Base-by-base conservation (phyloP, 2,113 vertebrate genomes). In the Rhadina sibilatrix region DNA sequence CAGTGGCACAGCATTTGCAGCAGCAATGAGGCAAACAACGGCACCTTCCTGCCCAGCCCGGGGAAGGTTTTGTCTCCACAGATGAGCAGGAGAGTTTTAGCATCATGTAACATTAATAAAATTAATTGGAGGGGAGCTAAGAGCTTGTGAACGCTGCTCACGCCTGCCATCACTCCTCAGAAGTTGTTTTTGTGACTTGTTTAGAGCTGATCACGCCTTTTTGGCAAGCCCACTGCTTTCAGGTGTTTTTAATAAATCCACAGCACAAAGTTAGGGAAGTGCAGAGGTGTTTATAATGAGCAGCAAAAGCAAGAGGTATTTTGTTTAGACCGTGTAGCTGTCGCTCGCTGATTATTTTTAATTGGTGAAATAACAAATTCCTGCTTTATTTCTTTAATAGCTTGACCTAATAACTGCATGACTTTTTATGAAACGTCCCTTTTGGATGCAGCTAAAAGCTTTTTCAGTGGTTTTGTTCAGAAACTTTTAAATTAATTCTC, bases 281-380 rank as follows among this genome's bases (percentile, higher is more conserved):
- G 31, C 40, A 87, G 60, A 75, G 37, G 33, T 76, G 40, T 82
- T 89, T 50, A 76, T 94, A 95, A 94, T 59, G 79, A 94, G 63
- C 78, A 83, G 66, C 27, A 87, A 77, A 90, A 88, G 23, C 4
- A 12, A 82, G 60, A 89, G 57, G 14, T 20, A 35, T 85, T 91
- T 86, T 65, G 85, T 85, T 85, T 42, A 83, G 75, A 30, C 37
- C 77, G 11, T 82, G 37, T 70, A 94, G 77, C 78, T 77, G 13
- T 37, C 2, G 3, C 70, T 91, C 72, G 18, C 35, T 4, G 21
- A 83, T 90, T 88, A 76, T 46, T 88, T 91, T 91, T 93, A 96
- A 83, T 88, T 96, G 93, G 63, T 72, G 81, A 74, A 96, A 88
- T 93, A 96, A 90, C 31, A 92, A 96, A 93, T 83, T 85, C 35